Conservation (phyloP, 2,113 vertebrate species). For the Arizona elegans region DNA sequence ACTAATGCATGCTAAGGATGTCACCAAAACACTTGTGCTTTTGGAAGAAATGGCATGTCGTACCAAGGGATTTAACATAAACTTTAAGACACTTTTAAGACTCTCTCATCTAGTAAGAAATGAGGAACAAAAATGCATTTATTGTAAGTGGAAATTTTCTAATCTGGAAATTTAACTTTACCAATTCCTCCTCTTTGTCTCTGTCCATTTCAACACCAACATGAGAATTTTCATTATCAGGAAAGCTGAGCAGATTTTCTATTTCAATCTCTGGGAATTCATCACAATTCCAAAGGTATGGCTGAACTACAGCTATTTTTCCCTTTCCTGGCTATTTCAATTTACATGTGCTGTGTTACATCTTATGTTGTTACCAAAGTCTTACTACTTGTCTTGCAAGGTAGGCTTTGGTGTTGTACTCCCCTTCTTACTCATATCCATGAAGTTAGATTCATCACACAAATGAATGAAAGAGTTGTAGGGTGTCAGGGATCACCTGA, state of each 20-base stretch:
- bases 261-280: not conserved
- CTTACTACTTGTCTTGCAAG: not conserved
- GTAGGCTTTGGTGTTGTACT: not conserved
- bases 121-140: not conserved
- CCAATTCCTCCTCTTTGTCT: not conserved
- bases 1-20: conserved; percentile 1
- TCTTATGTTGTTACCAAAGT: not conserved
- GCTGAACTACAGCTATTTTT: not conserved
- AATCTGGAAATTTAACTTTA: conserved; percentile 22
- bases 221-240: conserved; percentile 4
- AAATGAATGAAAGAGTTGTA: not conserved
- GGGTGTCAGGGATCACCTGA: not conserved
- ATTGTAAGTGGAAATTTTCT: conserved; percentile 12
- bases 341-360: not conserved
- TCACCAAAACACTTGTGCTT: conserved; percentile 29
- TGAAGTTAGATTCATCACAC: not conserved
- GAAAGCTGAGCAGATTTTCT: not conserved
- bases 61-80: not conserved
- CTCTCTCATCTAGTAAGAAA: conserved; percentile 7
- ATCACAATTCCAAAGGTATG: not conserved
- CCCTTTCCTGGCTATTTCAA: not conserved
- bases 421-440: not conserved
- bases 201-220: not conserved
- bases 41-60: conserved; percentile 14
- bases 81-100: not conserved